Base-by-base conservation (phyloP, 2,888 invertebrate genomes). In the Drosophila monieri region DNA sequence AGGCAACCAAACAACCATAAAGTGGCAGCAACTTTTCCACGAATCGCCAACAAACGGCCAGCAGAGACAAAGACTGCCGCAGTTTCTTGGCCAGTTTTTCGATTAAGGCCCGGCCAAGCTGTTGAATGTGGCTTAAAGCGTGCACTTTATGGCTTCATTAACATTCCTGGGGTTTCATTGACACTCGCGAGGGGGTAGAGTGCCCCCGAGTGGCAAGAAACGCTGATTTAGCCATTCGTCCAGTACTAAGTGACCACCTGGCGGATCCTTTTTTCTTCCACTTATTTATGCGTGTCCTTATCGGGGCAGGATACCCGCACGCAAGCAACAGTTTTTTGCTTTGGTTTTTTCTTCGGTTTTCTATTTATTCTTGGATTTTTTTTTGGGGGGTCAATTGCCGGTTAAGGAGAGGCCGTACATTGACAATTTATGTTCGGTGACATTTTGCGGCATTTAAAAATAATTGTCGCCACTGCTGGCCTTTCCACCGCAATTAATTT, bases 101-200 rank as follows among this genome's bases (percentile, higher is more conserved):
- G 69, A 78, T 76, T 76, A 76, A 61, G 51, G 62, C 15, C 53
- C 41, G 25, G 49, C 44, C 58, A 58, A 69, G 71, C 70, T 77
- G 72, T 72, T 75, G 75, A 71, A 75, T 75, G 68, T 69, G 57
- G 56, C 54, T 62, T 65, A 70, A 73, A 76, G 64, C 61, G 77
- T 49, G 53, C 69, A 77, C 77, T 83, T 85, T 84, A 85, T 76
- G 84, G 86, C 84, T 84, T 84, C 84, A 86, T 86, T 84, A 76
- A 77, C 84, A 84, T 84, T 80, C 69, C 67, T 58, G 49, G 48
- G 77, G 80, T 60, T 80, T 85, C 86, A 67, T 53, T 68, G 69
- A 72, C 72, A 62, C 73, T 46, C 57, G 21, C 51, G 15, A 15
- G 10, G 21, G 6, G 27, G 8, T 27, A 2, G n/a, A n/a, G n/a